A percentile compares a stretch with the other conserved stretches of the same genome.
phyloP scores from a whole-genome alignment of 1,140 invertebrate species.

The Hesperophylax magnus region DNA sequence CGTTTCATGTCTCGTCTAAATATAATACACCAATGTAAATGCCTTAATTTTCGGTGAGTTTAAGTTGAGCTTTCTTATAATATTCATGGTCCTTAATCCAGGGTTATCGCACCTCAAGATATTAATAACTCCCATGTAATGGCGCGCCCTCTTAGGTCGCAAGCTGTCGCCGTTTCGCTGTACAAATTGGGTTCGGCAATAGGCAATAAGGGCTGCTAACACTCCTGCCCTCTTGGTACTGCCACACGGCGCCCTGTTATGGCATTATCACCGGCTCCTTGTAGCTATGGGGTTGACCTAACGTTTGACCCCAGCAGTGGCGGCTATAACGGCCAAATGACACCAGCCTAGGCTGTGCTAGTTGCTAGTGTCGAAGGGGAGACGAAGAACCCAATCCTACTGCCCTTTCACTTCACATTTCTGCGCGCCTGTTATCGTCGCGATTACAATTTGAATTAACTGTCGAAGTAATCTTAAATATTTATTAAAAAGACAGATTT shows the following conservation, averaged over 20 bases:
- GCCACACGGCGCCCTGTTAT: constrained; percentile 42
- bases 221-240: constrained; percentile 40
- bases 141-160: constrained; percentile 28
- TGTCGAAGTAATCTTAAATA: no score
- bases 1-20: no score
- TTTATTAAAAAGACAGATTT: no score
- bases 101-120: constrained; percentile 31
- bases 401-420: constrained; percentile 24
- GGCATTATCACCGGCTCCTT: constrained; percentile 47
- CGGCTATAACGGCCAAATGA: constrained; percentile 51
- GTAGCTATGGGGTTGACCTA: constrained; percentile 49
- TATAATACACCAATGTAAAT: no score
- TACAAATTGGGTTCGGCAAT: constrained; percentile 45
- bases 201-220: constrained; percentile 33
- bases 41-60: no score
- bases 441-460: background rate
- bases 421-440: constrained; percentile 6
- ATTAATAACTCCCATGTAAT: constrained; percentile 38
- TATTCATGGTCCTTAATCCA: constrained; percentile 28
- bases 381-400: background rate
- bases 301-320: constrained; percentile 34
- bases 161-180: constrained; percentile 37
- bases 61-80: background rate
- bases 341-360: constrained; percentile 38
- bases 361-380: constrained; percentile 12